Evolutionary conservation across 2,888 invertebrate genomes (phyloP).

Genomic region (Diplolepis rosae): DNA sequence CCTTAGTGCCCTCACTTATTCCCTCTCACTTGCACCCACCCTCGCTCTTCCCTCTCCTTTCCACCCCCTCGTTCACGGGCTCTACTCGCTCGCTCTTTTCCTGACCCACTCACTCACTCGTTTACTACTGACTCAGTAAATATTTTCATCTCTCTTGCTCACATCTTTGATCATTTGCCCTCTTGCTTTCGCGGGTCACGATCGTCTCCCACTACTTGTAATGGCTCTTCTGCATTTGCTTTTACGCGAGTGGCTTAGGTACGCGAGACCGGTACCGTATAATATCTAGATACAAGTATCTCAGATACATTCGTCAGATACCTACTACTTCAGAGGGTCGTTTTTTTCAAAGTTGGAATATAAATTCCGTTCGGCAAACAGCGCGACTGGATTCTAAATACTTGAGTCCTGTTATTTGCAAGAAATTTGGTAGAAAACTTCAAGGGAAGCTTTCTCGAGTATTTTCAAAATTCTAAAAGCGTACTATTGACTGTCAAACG

Average conservation of each 20-base stretch:
- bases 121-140: constrained; percentile 7
- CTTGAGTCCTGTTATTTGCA: constrained; percentile 2
- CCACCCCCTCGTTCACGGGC: constrained; percentile 12
- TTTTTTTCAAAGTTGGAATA: constrained; percentile 15
- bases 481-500: no score
- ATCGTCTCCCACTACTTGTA: constrained; percentile 39
- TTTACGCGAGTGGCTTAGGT: constrained; percentile 37
- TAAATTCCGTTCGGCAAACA: constrained; percentile 20
- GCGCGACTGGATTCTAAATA: constrained; percentile 4
- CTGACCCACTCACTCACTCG: constrained; percentile 30
- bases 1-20: constrained; percentile 33
- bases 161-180: constrained; percentile 33
- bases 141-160: constrained; percentile 30
- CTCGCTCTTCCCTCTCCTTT: constrained; percentile 29
- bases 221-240: constrained; percentile 41
- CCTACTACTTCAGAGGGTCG: constrained; percentile 31
- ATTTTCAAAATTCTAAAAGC: no score
- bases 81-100: constrained; percentile 29
- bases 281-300: constrained; percentile 39
- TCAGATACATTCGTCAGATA: constrained; percentile 32
- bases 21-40: constrained; percentile 33
- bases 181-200: constrained; percentile 40
- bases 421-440: no score
- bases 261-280: constrained; percentile 35
- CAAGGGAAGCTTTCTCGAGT: no score